phyloP scores from a whole-genome alignment of 2,113 vertebrate genomes.

The Lophotis ruficrista region DNA sequence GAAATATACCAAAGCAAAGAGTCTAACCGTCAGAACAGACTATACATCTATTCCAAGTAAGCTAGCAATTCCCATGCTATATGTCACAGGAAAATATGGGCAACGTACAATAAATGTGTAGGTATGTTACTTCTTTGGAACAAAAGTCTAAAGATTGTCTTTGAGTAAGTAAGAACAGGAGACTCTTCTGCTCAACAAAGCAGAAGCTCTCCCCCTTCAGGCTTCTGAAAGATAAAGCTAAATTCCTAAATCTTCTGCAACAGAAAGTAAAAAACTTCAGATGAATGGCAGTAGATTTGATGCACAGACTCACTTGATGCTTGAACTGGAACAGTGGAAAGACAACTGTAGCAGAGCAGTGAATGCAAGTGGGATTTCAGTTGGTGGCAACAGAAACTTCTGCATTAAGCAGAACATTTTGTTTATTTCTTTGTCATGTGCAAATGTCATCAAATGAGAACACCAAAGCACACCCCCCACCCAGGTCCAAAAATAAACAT shows the following conservation, averaged over 20 bases:
- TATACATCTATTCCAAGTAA: neutral
- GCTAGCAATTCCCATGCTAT: neutral
- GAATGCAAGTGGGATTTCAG: neutral
- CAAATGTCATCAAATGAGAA: neutral
- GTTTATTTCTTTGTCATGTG: neutral
- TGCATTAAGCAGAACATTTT: neutral
- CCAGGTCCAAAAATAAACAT: neutral
- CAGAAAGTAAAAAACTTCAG: neutral
- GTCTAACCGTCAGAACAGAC: neutral
- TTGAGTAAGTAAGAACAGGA: neutral
- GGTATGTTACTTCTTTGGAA: neutral
- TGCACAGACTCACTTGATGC: neutral
- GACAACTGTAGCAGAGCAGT: neutral
- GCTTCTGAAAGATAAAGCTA: neutral
- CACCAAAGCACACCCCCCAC: neutral
- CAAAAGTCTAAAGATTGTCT: neutral
- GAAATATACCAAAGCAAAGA: neutral
- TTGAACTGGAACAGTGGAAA: neutral
- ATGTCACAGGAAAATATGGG: neutral
- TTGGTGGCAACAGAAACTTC: neutral
- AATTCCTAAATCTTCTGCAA: neutral
- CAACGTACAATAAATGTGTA: neutral
- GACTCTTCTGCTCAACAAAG: neutral
- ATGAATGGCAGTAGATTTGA: neutral
- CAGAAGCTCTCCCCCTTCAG: neutral